These are phyloP conservation scores for Mystacides longicornis DNA, from an alignment of 2,888 invertebrate species.

Conservation along the genomic window DNA sequence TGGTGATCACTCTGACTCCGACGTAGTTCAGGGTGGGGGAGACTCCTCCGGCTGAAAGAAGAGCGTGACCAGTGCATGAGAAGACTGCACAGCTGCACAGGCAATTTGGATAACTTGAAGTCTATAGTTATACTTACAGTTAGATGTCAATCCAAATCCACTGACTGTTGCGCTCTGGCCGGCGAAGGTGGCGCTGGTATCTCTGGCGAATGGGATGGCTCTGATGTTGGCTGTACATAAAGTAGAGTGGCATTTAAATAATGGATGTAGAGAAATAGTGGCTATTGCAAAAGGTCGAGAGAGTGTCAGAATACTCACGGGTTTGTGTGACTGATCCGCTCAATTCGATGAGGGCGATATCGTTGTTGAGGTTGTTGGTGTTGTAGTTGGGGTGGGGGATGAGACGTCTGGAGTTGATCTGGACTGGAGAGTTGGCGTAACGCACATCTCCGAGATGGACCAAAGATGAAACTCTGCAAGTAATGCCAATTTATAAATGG, in stretches of 20 bases:
- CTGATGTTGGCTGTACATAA: slow-evolving; percentile 13
- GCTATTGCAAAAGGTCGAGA: not conserved
- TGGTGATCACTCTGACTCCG: slow-evolving; percentile 37
- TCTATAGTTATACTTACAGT: slow-evolving; percentile 11
- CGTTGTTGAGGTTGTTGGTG: slow-evolving; percentile 15
- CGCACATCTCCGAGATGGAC: slow-evolving; percentile 11
- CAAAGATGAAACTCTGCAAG: not conserved
- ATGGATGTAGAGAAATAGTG: no score
- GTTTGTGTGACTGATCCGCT: slow-evolving; percentile 30
- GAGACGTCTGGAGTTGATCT: slow-evolving; percentile 6
- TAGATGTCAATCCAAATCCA: slow-evolving; percentile 16
- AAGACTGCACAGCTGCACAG: no score
- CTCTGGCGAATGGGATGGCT: slow-evolving; percentile 14
- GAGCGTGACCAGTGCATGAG: no score
- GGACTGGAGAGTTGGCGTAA: slow-evolving; percentile 3
- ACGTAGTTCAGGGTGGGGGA: slow-evolving; percentile 38
- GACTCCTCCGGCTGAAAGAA: slow-evolving; percentile 34
- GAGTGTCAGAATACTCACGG: slow-evolving; percentile 17
- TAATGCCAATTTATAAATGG: no score
- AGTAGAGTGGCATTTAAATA: no score
- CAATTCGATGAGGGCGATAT: slow-evolving; percentile 18
- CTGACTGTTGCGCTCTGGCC: slow-evolving; percentile 10
- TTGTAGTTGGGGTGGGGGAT: slow-evolving; percentile 15
- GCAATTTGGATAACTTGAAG: not conserved
- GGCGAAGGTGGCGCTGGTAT: not conserved